Evolutionary conservation across 1,140 invertebrate genomes (phyloP), one percentile per base, ranked within the genome.

Genomic region (Caenorhabditis latens): DNA sequence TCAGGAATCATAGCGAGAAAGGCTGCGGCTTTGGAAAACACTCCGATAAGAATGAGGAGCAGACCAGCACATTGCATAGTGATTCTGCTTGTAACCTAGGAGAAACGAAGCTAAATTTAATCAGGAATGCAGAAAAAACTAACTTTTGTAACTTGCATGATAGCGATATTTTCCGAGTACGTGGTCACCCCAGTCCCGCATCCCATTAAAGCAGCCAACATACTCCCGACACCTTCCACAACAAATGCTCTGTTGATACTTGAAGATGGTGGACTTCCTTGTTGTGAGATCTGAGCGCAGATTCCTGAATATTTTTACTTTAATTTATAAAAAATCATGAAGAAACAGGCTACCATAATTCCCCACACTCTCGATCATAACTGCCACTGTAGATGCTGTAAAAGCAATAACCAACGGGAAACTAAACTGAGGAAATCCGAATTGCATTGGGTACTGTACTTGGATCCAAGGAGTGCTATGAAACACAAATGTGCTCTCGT

Each of bases 281-380:
- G 83, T 24, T 88, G 50, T 4, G 55, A 88, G 7, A 88, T 83
- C 55, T 67, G 42, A 43, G 87, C 61, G 9, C 71, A 79, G 21
- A 79, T 79, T 32, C 67, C 67, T 71, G 19, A 46, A 71, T 9
- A 32, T 2, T 16, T 53, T 53, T 53, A 53, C 50, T 16, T 53
- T 2, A 9, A 13, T 13, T 16, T 53, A 53, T 1, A 65, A 32
- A 32, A 61, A 61, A 42, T 90, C 90, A 85, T 93, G n/a, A n/a
- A n/a, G n/a, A n/a, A n/a, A n/a, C n/a, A 93, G 84, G 92, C 92
- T 32, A 1, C 93, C 93, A 4, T 93, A 89, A 8, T 91, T 92
- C 86, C 93, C 93, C 24, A 93, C 84, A 13, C 93, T 86, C 2
- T 92, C 93, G 0, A 91, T 83, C 14, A 93, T 57, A 11, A 90